Percentiles rank a stretch among this genome's conserved stretches.
Conservation (phyloP, 2,888 invertebrate species). For the Tipula helvola region DNA sequence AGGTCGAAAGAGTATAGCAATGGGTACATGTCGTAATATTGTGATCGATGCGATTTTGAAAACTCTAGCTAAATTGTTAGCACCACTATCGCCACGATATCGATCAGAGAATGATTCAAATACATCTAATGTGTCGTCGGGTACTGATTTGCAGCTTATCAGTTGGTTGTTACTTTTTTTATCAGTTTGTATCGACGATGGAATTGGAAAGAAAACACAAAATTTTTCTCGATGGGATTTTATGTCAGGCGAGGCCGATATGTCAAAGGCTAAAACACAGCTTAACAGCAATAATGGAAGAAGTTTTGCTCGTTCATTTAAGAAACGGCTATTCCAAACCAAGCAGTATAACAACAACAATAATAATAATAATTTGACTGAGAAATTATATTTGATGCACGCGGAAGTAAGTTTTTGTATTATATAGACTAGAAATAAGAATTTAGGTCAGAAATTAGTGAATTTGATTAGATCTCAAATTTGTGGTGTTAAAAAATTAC, state of each 20-base stretch:
- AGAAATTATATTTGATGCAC: slow-evolving; percentile 15
- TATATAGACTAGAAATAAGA: background rate
- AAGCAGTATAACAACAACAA: slow-evolving; percentile 11
- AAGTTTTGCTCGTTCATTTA: slow-evolving; percentile 32
- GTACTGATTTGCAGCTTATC: slow-evolving; percentile 51
- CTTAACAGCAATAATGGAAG: slow-evolving; percentile 25
- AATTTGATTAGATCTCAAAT: background rate
- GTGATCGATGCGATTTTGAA: slow-evolving; percentile 51
- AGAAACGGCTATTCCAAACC: slow-evolving; percentile 24
- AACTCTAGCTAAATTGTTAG: slow-evolving; percentile 44
- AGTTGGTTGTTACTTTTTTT: slow-evolving; percentile 67
- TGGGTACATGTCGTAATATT: slow-evolving; percentile 44
- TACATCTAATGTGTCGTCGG: slow-evolving; percentile 31
- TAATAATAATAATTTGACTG: slow-evolving; percentile 9
- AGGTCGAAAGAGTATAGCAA: slow-evolving; percentile 63
- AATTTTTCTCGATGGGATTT: slow-evolving; percentile 67
- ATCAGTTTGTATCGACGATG: slow-evolving; percentile 54
- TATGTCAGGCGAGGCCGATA: slow-evolving; percentile 64
- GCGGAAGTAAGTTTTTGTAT: slow-evolving; percentile 4
- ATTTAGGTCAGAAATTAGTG: background rate
- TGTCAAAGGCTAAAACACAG: slow-evolving; percentile 34
- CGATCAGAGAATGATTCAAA: slow-evolving; percentile 22
- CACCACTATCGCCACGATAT: slow-evolving; percentile 37
- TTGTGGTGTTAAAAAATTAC: background rate
- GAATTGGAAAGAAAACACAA: slow-evolving; percentile 34